Conservation (phyloP, 2,113 vertebrate genomes). For the Silurus glanis region DNA sequence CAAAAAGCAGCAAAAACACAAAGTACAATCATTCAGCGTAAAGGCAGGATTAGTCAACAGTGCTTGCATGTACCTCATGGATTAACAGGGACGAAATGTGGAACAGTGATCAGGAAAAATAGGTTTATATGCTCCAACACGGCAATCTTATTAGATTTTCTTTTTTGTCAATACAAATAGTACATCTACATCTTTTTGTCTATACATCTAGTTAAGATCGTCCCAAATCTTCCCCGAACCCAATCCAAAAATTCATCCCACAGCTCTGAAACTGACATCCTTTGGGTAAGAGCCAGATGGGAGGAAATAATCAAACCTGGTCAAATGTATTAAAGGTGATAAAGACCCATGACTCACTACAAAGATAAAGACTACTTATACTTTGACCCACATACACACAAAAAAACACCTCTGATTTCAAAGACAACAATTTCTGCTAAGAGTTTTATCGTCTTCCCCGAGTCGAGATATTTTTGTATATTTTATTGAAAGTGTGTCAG, state of each 20-base stretch:
- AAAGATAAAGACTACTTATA: constrained; percentile 13
- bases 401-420: neutral
- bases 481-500: neutral
- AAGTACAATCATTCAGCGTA: neutral
- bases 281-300: neutral
- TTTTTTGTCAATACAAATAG: constrained; percentile 9
- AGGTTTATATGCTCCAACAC: neutral
- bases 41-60: neutral
- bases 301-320: constrained; percentile 49
- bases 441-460: neutral
- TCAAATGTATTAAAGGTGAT: constrained; percentile 64
- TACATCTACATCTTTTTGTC: constrained; percentile 34
- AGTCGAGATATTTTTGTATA: neutral
- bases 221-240: constrained; percentile 66
- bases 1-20: neutral
- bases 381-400: neutral
- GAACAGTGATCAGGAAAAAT: neutral
- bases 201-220: constrained; percentile 70
- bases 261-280: constrained; percentile 62
- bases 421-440: neutral
- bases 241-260: constrained; percentile 63
- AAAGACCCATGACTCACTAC: constrained; percentile 57
- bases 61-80: neutral
- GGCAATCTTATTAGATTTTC: neutral
- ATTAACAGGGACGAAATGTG: neutral